A percentile compares a stretch with the other conserved stretches of the same genome.
phyloP scores from a whole-genome alignment of 2,797 vertebrate genomes.

The Tympanoctomys barrerae region DNA sequence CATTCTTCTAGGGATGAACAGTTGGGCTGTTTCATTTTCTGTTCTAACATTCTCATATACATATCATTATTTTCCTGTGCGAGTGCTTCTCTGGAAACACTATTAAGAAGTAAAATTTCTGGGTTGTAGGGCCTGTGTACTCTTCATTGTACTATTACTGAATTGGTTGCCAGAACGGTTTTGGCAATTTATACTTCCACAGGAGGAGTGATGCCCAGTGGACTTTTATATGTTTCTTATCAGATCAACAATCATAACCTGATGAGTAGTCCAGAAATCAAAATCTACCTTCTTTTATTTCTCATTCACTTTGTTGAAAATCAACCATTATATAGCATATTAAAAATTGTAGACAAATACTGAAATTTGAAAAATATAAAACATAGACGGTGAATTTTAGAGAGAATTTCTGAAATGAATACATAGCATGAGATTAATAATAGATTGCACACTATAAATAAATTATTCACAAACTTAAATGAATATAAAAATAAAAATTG shows the following conservation, averaged over 20 bases:
- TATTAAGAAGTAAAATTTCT: conserved; percentile 31
- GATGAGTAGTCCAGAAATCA: not conserved
- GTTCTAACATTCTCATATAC: not conserved
- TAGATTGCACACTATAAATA: too few species aligned
- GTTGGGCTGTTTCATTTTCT: conserved; percentile 25
- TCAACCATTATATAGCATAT: too few species aligned
- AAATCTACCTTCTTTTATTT: too few species aligned
- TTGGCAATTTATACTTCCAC: not conserved
- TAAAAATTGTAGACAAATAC: too few species aligned
- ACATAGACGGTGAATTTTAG: too few species aligned
- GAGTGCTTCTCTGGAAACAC: conserved; percentile 35
- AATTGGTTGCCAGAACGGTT: not conserved
- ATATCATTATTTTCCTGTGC: not conserved
- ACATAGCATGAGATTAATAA: too few species aligned
- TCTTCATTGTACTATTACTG: not conserved
- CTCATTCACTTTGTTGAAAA: too few species aligned
- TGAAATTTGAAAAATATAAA: too few species aligned
- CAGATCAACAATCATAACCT: not conserved
- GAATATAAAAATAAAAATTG: too few species aligned
- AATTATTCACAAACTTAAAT: too few species aligned
- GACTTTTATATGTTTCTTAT: not conserved
- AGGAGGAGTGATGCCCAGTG: not conserved
- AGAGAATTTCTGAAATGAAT: too few species aligned
- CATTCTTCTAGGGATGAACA: conserved; percentile 46
- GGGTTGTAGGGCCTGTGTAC: not conserved